Base-by-base conservation (phyloP, 1,140 invertebrate species). In the Drosophila kanapiae region DNA sequence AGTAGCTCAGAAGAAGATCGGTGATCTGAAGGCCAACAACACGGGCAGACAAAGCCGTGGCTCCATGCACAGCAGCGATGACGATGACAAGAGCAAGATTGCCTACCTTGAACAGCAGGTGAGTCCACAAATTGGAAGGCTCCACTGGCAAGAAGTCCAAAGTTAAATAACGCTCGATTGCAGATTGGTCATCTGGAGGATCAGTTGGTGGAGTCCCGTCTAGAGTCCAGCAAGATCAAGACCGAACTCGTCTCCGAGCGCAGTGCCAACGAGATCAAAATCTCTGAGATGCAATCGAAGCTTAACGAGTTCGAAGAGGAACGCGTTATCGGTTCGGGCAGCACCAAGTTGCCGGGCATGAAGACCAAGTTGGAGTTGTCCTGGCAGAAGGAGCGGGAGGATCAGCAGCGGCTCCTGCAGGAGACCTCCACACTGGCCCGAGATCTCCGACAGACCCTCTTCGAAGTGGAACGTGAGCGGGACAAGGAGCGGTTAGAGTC, bases 381-480 rank as follows among this genome's bases (percentile, higher is more conserved):
- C 1, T 99, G 98, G 98, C 97, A 98, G 82, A 99, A 98, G 91
- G 98, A 99, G 92, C 94, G 98, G 59, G 96, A 97, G 85, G 97
- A 99, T 86, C 97, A 99, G 83, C 97, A 98, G 80, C 94, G 97
- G 9, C 93, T 99, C 23, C 93, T 99, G 6, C 96, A 97, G 84
- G 98, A 99, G 93, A 98, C 98, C 0, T 97, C 98, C 57, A 97
- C 97, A 0, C 94, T 99, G 48, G 97, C 98, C 1, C 94, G 97
- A 68, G 98, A 99, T 93, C 93, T 99, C 23, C 93, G 97, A 13
- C 97, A 97, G 92, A 98, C 97, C 0, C 93, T 98, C 14, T 97
- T 97, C 82, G 97, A 98, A 94, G 96, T 96, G 45, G 97, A 98
- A 93, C 94, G 97, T 57, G 97, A 98, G 94, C 94, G 97, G 65